Evolutionary conservation across 2,797 vertebrate species (phyloP).

Genomic region (Clangula hyemalis): DNA sequence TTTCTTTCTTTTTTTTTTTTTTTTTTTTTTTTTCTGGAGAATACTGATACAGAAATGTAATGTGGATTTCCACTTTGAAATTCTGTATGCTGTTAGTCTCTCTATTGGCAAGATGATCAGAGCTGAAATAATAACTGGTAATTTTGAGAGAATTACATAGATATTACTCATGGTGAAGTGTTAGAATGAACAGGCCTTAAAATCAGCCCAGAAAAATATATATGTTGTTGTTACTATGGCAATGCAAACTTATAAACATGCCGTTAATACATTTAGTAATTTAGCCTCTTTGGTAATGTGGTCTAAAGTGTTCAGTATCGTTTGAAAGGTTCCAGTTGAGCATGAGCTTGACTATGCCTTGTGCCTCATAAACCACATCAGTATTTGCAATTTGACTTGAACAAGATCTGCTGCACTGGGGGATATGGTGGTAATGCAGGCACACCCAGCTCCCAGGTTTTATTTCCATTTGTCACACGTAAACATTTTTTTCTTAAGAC

Average conservation of each 20-base stretch:
- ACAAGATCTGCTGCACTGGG: neutral
- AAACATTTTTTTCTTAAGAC: neutral
- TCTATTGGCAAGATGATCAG: constrained; percentile 1
- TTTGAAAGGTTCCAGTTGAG: constrained; percentile 23
- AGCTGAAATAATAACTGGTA: constrained; percentile 28
- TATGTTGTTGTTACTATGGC: constrained; percentile 43
- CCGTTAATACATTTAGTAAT: constrained; percentile 20
- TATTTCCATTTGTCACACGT: neutral
- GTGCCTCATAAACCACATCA: neutral
- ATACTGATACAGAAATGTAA: neutral
- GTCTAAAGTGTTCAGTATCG: neutral
- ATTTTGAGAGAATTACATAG: constrained; percentile 39
- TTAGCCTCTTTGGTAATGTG: constrained; percentile 1
- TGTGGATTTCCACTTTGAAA: constrained; percentile 52
- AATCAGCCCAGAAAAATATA: constrained; percentile 18
- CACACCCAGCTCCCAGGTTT: neutral
- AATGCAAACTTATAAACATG: neutral
- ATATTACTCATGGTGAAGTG: constrained; percentile 32
- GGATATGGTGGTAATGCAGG: neutral
- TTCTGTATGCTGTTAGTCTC: constrained; percentile 11
- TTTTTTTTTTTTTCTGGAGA: neutral
- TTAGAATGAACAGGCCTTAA: constrained; percentile 1
- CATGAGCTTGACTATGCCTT: neutral
- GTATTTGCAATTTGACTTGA: neutral
- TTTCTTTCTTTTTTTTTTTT: neutral